These are phyloP conservation scores for Serrognathus titanus DNA, from an alignment of 2,888 invertebrate species.

Conservation along the genomic window DNA sequence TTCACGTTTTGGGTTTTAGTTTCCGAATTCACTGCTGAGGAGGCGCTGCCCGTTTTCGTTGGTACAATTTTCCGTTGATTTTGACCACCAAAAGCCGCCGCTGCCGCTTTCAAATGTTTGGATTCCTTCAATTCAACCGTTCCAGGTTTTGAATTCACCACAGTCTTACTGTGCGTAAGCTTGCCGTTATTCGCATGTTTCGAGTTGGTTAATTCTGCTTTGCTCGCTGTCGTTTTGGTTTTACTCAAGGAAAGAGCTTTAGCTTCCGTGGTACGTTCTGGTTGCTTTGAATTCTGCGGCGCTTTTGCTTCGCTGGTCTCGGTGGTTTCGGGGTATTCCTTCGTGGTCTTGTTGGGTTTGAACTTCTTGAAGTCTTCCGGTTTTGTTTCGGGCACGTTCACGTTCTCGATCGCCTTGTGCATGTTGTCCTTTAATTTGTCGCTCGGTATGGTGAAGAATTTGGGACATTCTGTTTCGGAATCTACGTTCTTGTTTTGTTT, in stretches of 20 bases:
- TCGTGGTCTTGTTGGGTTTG: not conserved
- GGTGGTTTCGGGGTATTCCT: not conserved
- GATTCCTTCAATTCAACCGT: not conserved
- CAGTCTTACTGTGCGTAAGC: no score
- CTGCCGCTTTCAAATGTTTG: not conserved
- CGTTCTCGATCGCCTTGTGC: constrained; percentile 4
- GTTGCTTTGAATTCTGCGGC: no score
- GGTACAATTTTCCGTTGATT: not conserved
- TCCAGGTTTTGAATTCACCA: not conserved
- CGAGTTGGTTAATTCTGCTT: not conserved
- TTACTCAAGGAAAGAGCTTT: not conserved
- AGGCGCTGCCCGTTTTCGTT: not conserved
- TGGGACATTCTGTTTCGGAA: constrained; percentile 5
- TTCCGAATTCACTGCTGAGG: not conserved
- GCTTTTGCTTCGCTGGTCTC: not conserved
- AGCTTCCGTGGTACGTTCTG: not conserved
- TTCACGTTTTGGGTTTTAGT: not conserved
- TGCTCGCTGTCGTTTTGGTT: not conserved
- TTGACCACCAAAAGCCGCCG: not conserved
- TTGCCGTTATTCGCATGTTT: not conserved
- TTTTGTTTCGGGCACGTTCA: constrained; percentile 7
- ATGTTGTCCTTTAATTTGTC: constrained; percentile 6
- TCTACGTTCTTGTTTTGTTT: constrained; percentile 5
- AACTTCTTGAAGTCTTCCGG: constrained; percentile 1
- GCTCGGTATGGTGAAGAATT: constrained; percentile 9